These are phyloP conservation scores for Antheraea mylitta DNA, from an alignment of 1,140 invertebrate genomes.

Conservation along the genomic window DNA sequence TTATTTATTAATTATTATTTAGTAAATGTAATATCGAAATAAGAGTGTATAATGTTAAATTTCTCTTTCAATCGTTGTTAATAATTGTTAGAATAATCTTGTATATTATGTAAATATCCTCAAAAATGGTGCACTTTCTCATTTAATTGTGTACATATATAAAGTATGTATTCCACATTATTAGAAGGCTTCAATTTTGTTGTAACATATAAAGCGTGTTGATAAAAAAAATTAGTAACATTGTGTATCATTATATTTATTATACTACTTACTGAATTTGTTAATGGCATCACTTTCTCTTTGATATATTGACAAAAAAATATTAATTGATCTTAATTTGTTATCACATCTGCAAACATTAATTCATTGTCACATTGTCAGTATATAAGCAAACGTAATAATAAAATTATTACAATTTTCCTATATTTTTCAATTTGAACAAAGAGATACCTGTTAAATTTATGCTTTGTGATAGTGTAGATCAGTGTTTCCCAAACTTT, in stretches of 20 bases:
- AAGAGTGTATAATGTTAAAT: neutral
- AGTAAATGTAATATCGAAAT: neutral
- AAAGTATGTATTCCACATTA: constrained; percentile 1
- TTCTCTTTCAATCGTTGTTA: constrained; percentile 44
- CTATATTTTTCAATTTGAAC: neutral
- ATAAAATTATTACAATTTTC: neutral
- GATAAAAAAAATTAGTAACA: neutral
- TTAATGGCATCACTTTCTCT: no score
- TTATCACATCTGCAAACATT: neutral
- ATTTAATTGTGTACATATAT: constrained; percentile 15
- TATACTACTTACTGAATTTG: neutral
- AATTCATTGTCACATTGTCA: no score
- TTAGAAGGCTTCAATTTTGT: neutral
- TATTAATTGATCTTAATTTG: neutral
- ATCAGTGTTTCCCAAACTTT: no score
- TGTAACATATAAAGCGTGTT: neutral
- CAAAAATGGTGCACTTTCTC: constrained; percentile 56
- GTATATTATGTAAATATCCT: constrained; percentile 71
- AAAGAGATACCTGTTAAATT: neutral
- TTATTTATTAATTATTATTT: neutral
- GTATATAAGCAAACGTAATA: neutral
- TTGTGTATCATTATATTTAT: neutral
- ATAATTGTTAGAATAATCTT: constrained; percentile 61
- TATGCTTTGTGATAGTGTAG: neutral
- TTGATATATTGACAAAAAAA: neutral